Percentiles rank a stretch among this genome's conserved stretches.
Evolutionary conservation across 1,140 invertebrate species (phyloP).

Genomic region (Cherax quadricarinatus): DNA sequence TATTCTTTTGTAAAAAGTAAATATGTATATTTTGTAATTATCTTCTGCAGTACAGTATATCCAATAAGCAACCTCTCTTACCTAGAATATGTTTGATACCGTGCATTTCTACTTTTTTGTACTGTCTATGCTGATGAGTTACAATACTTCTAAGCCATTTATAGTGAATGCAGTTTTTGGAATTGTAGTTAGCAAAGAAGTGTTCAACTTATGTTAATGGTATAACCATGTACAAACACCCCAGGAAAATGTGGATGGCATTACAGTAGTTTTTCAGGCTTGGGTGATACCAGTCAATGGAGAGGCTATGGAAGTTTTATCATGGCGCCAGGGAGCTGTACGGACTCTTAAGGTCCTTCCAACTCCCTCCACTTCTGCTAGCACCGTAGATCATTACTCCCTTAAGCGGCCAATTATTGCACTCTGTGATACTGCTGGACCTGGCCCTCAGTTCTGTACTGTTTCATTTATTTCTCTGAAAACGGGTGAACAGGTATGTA

Average conservation of each 20-base stretch:
- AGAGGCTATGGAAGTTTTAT: conserved; percentile 93
- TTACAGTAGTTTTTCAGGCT: conserved; percentile 78
- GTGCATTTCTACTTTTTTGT: too few species aligned
- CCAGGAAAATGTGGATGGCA: too few species aligned
- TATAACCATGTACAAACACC: not conserved
- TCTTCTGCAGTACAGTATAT: too few species aligned
- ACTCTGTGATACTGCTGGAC: conserved; percentile 86
- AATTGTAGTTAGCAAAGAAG: too few species aligned
- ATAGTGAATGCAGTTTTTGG: too few species aligned
- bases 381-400: conserved; percentile 81
- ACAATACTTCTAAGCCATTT: too few species aligned
- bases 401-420: conserved; percentile 91
- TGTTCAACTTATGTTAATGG: not conserved
- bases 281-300: conserved; percentile 89
- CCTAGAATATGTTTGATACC: too few species aligned
- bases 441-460: conserved; percentile 89
- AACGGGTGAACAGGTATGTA: conserved; percentile 88
- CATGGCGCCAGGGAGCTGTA: conserved; percentile 91
- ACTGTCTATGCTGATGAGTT: too few species aligned
- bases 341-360: conserved; percentile 89
- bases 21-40: too few species aligned
- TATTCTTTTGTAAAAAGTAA: too few species aligned
- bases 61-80: too few species aligned
- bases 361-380: conserved; percentile 81
- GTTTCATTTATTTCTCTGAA: conserved; percentile 93